A percentile compares a stretch with the other conserved stretches of the same genome.
Evolutionary conservation across 2,888 invertebrate species (phyloP).

Genomic region (Tuberolachnus salignus): DNA sequence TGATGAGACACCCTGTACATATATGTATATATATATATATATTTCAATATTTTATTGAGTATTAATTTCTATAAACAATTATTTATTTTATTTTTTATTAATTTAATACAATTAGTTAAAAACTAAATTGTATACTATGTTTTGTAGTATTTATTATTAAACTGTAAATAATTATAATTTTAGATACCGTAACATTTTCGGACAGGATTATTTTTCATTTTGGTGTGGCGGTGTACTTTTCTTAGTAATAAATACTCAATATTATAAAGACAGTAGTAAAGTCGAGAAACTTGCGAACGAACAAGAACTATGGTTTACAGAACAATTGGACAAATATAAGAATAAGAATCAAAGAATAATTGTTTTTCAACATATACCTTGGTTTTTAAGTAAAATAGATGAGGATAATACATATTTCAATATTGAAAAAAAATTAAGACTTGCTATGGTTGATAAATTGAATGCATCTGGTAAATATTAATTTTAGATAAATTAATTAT

Average conservation of each 20-base stretch:
- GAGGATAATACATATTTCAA: slow-evolving; percentile 63
- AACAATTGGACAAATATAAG: slow-evolving; percentile 60
- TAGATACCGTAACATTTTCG: slow-evolving; percentile 62
- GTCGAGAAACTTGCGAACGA: slow-evolving; percentile 61
- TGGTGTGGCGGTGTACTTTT: slow-evolving; percentile 65
- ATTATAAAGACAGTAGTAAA: slow-evolving; percentile 58
- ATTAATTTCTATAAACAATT: too few species aligned
- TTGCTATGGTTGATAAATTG: slow-evolving; percentile 63
- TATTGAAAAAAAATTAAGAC: slow-evolving; percentile 61
- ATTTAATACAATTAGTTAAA: too few species aligned
- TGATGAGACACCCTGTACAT: too few species aligned
- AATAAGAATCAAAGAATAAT: slow-evolving; percentile 61
- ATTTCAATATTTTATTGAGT: too few species aligned
- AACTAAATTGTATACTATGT: too few species aligned
- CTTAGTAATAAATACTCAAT: slow-evolving; percentile 65
- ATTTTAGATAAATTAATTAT: too few species aligned
- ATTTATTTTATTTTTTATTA: too few species aligned
- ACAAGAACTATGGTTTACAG: slow-evolving; percentile 64
- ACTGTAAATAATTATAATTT: slow-evolving; percentile 18
- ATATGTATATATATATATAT: too few species aligned
- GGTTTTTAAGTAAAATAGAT: slow-evolving; percentile 62
- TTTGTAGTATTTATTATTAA: background rate
- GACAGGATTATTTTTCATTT: slow-evolving; percentile 66
- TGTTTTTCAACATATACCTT: slow-evolving; percentile 65
- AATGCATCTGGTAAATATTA: slow-evolving; percentile 61